phyloP scores from a whole-genome alignment of 1,140 invertebrate species.

The Aphelenchoides fujianensis region DNA sequence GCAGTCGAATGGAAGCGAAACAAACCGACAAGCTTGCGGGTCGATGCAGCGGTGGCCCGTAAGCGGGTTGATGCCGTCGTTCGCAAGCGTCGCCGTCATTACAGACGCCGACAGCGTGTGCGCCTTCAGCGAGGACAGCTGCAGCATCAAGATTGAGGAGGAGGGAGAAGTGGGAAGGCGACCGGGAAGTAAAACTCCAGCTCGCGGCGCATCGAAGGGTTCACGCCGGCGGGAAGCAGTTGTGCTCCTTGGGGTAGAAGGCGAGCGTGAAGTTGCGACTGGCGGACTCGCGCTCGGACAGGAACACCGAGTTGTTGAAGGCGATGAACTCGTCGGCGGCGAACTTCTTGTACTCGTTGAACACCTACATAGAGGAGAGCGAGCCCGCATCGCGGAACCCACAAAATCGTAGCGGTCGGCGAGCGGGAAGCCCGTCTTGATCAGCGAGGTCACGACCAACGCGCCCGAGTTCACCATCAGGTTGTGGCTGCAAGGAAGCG shows the following conservation, averaged over 20 bases:
- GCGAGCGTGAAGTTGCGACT: constrained; percentile 64
- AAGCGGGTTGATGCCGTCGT: no score
- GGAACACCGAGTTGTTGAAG: constrained; percentile 84
- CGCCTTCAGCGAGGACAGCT: no score
- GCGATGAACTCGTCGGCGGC: constrained; percentile 85
- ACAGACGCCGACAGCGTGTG: no score
- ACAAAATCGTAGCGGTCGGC: constrained; percentile 65
- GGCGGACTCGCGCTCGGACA: constrained; percentile 65
- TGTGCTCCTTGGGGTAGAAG: background rate
- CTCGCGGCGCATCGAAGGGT: constrained; percentile 68
- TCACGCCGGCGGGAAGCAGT: background rate
- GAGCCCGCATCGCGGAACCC: background rate
- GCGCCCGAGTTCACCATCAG: constrained; percentile 98
- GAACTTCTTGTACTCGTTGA: constrained; percentile 68
- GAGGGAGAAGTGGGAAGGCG: no score
- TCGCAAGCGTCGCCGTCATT: no score
- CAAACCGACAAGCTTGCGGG: no score
- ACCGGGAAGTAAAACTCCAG: constrained; percentile 79
- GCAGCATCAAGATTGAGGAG: no score
- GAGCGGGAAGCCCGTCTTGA: constrained; percentile 41
- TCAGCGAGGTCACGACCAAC: constrained; percentile 71
- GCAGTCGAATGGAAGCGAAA: no score
- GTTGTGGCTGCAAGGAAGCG: no score
- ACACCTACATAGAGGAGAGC: constrained; percentile 54
- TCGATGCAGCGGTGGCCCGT: no score